Evolutionary conservation across 2,113 vertebrate species (phyloP).

Genomic region (Amphiprion percula): DNA sequence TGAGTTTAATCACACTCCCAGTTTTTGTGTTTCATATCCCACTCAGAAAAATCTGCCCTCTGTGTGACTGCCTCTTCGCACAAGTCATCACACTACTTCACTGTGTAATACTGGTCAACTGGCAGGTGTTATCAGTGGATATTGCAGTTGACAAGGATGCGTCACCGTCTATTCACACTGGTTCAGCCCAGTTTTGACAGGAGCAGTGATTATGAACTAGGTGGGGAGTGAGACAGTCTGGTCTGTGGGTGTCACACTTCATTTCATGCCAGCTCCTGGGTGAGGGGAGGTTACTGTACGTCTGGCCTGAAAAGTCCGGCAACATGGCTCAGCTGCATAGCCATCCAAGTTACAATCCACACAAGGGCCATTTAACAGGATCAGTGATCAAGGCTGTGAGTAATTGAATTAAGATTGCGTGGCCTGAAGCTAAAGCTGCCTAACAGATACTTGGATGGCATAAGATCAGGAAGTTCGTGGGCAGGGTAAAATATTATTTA

Average conservation of each 20-base stretch:
- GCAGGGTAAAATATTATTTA: background rate
- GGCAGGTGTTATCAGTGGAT: constrained; percentile 53
- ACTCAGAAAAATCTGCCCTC: constrained; percentile 15
- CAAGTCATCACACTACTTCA: constrained; percentile 14
- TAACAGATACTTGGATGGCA: constrained; percentile 23
- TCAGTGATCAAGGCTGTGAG: constrained; percentile 63
- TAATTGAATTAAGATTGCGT: constrained; percentile 58
- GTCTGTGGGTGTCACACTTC: constrained; percentile 66
- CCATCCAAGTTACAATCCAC: constrained; percentile 36
- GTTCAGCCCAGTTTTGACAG: constrained; percentile 52
- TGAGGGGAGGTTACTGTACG: constrained; percentile 34
- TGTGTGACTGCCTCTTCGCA: constrained; percentile 33
- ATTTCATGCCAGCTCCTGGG: constrained; percentile 38
- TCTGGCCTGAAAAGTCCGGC: constrained; percentile 41
- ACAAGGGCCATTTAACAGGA: constrained; percentile 58
- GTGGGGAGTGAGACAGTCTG: constrained; percentile 57
- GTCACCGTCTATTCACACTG: constrained; percentile 58
- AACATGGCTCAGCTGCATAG: constrained; percentile 37
- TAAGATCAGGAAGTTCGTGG: constrained; percentile 25
- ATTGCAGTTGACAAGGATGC: constrained; percentile 39
- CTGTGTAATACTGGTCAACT: constrained; percentile 33
- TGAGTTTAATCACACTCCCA: background rate
- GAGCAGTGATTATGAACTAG: constrained; percentile 57
- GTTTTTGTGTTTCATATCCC: constrained; percentile 13
- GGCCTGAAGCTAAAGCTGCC: constrained; percentile 28